Conservation (phyloP, 2,888 invertebrate species). For the Proisotoma minuta region DNA sequence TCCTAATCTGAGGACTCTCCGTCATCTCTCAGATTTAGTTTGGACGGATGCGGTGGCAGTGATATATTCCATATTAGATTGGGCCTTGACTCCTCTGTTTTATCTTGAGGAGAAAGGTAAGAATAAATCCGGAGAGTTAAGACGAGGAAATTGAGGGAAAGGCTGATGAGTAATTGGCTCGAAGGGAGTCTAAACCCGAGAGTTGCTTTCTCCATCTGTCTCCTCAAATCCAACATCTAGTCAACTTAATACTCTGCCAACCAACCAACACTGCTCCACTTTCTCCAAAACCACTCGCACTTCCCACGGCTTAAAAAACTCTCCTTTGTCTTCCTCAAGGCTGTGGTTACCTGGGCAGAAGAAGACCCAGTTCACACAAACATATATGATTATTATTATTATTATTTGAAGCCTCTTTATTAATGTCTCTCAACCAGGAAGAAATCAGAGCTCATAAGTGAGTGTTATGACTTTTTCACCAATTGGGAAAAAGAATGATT, state of each 20-base stretch:
- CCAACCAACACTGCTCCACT: background rate
- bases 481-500: no score
- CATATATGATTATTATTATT: no score
- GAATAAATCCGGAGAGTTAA: constrained; percentile 9
- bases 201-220: constrained; percentile 16
- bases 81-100: constrained; percentile 4
- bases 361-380: no score
- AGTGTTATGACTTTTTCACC: no score
- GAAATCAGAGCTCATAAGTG: no score
- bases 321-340: background rate
- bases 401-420: no score
- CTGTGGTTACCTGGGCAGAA: no score
- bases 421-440: no score
- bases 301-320: no score
- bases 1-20: background rate
- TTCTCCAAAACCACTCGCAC: no score
- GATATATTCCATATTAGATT: constrained; percentile 14
- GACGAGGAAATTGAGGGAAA: constrained; percentile 9
- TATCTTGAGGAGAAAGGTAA: background rate
- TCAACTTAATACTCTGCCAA: background rate
- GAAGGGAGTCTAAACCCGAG: constrained; percentile 19
- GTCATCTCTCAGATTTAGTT: background rate
- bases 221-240: constrained; percentile 9
- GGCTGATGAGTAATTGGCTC: constrained; percentile 27
- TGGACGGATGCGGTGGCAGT: constrained; percentile 3